Evolutionary conservation across 2,797 vertebrate species (phyloP), one percentile per base, ranked within the genome.

Genomic region (Coracias cyanogaster): DNA sequence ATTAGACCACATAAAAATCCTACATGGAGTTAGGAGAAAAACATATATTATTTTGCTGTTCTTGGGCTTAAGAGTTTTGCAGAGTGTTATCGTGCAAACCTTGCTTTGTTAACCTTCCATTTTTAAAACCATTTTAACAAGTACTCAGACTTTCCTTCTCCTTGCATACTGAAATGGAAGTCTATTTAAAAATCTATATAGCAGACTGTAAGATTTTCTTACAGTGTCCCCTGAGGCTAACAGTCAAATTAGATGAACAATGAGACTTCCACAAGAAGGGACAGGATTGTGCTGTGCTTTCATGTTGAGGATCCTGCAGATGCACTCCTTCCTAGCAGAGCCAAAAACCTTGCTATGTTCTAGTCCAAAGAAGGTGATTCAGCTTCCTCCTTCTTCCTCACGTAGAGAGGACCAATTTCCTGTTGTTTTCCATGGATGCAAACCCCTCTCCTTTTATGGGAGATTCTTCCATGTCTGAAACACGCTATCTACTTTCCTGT

Each of bases 321-420:
- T 58, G 13, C 9, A 1, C 33, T 94, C n/a, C 61, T 96, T 96
- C 93, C 94, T 67, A 92, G 94, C 62, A 72, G 69, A 76, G 86
- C 71, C 0, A 37, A 3, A 94, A 96, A 83, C 45, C 48, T 94
- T 64, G 88, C 86, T 61, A 22, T 93, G 82, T 81, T 94, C 84
- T 45, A 82, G 65, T 81, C 92, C 78, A 91, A 93, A 95, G 91
- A 97, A 97, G 93, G 90, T 96, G 96, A 97, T 96, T 97, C 96
- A 97, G 78, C 89, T 97, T 97, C 97, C 97, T 96, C 87, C 86
- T 85, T 57, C 88, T 96, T 87, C 60, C 87, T 96, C 94, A 86
- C 3, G 1, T 89, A 94, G 62, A 86, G 74, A 66, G 80, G 72
- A 86, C 62, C 10, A 25, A 20, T 96, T 96, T 97, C 97, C 97